A percentile compares a stretch with the other conserved stretches of the same genome.
Conservation (phyloP, 2,888 invertebrate genomes). For the Campopleginae sp. region DNA sequence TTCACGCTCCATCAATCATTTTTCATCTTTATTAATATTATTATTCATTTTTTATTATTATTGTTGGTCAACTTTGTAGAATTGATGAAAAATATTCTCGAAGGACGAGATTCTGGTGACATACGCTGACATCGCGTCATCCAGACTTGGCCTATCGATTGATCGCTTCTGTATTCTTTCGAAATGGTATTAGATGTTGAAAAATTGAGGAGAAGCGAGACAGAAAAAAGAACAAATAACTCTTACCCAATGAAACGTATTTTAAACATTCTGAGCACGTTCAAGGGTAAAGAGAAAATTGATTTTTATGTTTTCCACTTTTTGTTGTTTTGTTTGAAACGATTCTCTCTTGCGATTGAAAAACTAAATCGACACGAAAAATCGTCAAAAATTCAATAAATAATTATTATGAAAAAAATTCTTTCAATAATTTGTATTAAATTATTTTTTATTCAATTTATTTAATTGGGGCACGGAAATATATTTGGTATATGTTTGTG, state of each 20-base stretch:
- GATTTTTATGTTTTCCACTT: background rate
- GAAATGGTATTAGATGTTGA: constrained; percentile 21
- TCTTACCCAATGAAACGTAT: constrained; percentile 60
- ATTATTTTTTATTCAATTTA: no score
- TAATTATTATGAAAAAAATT: background rate
- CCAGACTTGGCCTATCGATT: constrained; percentile 55
- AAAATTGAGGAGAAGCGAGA: background rate
- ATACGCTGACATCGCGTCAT: constrained; percentile 65
- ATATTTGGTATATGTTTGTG: background rate
- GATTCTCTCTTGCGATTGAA: no score
- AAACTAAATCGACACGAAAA: no score
- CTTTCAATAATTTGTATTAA: no score
- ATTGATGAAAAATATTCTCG: constrained; percentile 15
- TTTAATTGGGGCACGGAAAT: background rate
- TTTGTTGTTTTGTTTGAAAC: no score
- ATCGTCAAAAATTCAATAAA: background rate
- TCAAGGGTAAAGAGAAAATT: constrained; percentile 47
- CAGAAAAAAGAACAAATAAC: constrained; percentile 13
- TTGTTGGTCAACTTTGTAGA: background rate
- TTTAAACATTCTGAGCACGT: constrained; percentile 58
- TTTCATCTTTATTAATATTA: background rate
- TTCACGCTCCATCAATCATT: background rate
- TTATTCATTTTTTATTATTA: background rate
- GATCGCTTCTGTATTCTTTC: constrained; percentile 38
- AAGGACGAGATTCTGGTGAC: constrained; percentile 64